These are phyloP conservation scores for Deilephila porcellus DNA, from an alignment of 2,888 invertebrate genomes.

Conservation along the genomic window DNA sequence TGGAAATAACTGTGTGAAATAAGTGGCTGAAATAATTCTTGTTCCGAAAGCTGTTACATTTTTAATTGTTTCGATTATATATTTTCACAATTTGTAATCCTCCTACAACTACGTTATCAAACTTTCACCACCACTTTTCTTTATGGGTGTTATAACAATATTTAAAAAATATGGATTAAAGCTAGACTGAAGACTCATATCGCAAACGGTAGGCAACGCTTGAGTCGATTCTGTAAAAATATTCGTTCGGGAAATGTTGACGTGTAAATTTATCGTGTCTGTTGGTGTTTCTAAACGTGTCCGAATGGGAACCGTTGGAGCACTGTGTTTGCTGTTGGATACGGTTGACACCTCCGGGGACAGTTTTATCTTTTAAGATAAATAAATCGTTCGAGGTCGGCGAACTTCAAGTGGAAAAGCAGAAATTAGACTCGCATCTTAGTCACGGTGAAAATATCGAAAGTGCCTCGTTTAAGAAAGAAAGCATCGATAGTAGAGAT, in stretches of 20 bases:
- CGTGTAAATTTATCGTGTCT: slow-evolving; percentile 59
- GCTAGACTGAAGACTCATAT: too few species aligned
- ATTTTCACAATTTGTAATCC: too few species aligned
- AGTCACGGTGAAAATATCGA: slow-evolving; percentile 34
- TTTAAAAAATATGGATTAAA: background rate
- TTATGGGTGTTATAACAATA: background rate
- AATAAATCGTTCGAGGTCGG: slow-evolving; percentile 52
- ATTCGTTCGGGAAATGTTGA: slow-evolving; percentile 64
- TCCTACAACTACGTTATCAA: too few species aligned
- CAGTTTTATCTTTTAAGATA: slow-evolving; percentile 71
- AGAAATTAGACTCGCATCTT: slow-evolving; percentile 34
- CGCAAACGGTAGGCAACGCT: too few species aligned
- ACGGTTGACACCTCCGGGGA: slow-evolving; percentile 54
- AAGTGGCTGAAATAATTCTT: too few species aligned
- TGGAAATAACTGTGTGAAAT: too few species aligned
- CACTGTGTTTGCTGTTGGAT: slow-evolving; percentile 63
- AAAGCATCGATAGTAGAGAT: slow-evolving; percentile 13
- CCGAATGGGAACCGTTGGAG: slow-evolving; percentile 55
- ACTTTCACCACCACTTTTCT: too few species aligned
- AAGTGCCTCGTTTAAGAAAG: slow-evolving; percentile 33
- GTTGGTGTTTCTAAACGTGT: slow-evolving; percentile 59
- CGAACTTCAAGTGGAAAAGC: slow-evolving; percentile 56
- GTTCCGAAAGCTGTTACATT: too few species aligned
- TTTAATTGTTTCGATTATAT: too few species aligned
- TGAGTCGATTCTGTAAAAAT: slow-evolving; percentile 45